phyloP scores from a whole-genome alignment of 1,140 invertebrate species.

The Eubasilissa regina region DNA sequence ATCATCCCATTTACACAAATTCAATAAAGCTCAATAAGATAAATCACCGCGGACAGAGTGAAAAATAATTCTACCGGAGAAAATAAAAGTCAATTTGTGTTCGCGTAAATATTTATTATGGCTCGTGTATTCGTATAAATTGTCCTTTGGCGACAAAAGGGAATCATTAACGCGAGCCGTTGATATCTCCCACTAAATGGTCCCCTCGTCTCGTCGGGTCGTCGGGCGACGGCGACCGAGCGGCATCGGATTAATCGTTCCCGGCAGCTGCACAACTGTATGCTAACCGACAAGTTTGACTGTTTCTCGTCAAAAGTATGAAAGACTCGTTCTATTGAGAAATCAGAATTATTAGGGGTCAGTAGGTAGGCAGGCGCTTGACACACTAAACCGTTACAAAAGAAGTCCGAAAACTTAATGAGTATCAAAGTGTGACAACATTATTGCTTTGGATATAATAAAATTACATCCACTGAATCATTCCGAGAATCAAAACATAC shows the following conservation, averaged over 20 bases:
- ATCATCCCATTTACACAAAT: constrained; percentile 44
- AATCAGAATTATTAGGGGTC: no score
- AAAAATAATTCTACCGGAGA: constrained; percentile 40
- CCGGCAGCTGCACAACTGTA: not conserved
- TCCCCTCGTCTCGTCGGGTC: not conserved
- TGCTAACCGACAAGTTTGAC: not conserved
- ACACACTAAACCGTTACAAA: no score
- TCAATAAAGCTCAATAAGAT: constrained; percentile 50
- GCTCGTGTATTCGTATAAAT: constrained; percentile 2
- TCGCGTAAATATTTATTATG: constrained; percentile 34
- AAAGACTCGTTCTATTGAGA: not conserved
- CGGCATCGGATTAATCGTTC: not conserved
- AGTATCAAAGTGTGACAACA: no score
- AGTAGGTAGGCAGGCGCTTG: no score
- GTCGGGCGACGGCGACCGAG: not conserved
- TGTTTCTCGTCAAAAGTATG: constrained; percentile 5
- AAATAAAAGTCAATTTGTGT: constrained; percentile 46
- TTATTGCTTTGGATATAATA: no score
- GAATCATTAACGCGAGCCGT: constrained; percentile 17
- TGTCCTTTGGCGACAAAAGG: constrained; percentile 7
- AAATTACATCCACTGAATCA: no score
- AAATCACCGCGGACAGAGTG: constrained; percentile 43
- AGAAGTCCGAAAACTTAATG: no score
- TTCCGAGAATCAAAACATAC: no score
- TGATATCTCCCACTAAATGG: constrained; percentile 2